These are phyloP conservation scores for Sphecodes monilicornis DNA, from an alignment of 2,888 invertebrate species.

Conservation along the genomic window DNA sequence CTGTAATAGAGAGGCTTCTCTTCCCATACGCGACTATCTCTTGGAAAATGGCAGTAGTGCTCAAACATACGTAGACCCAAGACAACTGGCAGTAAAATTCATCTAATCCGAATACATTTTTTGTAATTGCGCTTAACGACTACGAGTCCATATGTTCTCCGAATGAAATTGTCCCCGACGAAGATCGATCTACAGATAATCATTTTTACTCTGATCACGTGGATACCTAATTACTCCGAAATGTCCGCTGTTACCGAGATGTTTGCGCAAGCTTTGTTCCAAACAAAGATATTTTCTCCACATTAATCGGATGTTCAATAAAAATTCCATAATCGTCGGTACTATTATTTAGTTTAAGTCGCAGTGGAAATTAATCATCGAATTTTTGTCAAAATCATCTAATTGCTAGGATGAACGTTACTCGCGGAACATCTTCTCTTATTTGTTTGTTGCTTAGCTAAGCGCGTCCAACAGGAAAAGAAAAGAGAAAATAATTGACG, in stretches of 20 bases:
- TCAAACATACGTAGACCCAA: conserved; percentile 79
- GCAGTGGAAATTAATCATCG: not conserved
- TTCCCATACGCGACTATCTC: conserved; percentile 71
- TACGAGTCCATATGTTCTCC: conserved; percentile 50
- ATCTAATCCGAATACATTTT: conserved; percentile 71
- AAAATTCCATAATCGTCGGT: not conserved
- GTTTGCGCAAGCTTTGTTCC: not conserved
- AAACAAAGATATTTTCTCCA: not conserved
- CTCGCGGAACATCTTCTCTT: conserved; percentile 20
- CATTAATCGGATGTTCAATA: not conserved
- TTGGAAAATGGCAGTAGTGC: conserved; percentile 82
- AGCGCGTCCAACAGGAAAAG: conserved; percentile 15
- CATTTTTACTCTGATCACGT: conserved; percentile 11
- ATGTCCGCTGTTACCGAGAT: not conserved
- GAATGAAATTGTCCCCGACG: conserved; percentile 34
- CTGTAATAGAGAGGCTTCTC: conserved; percentile 76
- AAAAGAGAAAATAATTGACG: conserved; percentile 37
- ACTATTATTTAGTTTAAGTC: not conserved
- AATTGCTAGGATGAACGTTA: conserved; percentile 12
- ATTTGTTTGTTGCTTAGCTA: conserved; percentile 2
- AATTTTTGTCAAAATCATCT: not conserved
- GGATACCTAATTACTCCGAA: conserved; percentile 1
- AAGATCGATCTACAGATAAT: conserved; percentile 9
- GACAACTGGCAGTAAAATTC: conserved; percentile 80
- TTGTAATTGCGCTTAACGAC: conserved; percentile 62